Base-by-base conservation (phyloP, 2,888 invertebrate genomes). In the Pristionchus arcanus region DNA sequence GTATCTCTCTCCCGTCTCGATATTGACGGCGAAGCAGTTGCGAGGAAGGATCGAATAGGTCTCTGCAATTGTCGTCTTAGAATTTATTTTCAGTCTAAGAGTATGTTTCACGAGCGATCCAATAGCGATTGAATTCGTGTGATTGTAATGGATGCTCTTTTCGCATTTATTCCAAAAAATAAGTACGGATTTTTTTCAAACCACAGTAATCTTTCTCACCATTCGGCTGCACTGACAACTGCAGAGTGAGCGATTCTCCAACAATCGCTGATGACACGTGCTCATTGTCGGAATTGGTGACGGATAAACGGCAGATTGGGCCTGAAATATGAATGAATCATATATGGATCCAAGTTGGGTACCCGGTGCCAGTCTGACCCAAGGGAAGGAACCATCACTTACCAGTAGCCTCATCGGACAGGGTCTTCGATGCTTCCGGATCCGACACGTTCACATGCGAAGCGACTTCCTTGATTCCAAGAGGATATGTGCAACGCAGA, bases 401-500 rank as follows among this genome's bases (percentile, higher is more conserved):
- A 59, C 86, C 86, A 37, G 90, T 53, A 25, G 90, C 92, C 25
- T 90, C n/a, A 25, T 92, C 92, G 15, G 91, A 90, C 25, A 94
- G 91, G 9, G 94, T 94, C n/a, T 93, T 91, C 15, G 90, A 91
- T 0, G 93, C 91, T 0, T 93, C 91, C 16, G 94, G 91, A 71
- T 94, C 94, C 16, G 93, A 92, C 34, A 95, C 94, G 89, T 98
- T 98, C 49, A 93, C 92, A 42, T 92, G 91, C 0, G 93, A 93
- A 77, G 92, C 91, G 25, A 91, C 91, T 85, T 91, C 88, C 95
- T 97, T 97, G 95, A 98, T 98, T 91, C 98, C 98, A 0, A 98
- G 98, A 95, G 98, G 97, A 95, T 98, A 98, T 90, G 98, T 97
- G 95, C 98, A 98, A 95, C 97, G 97, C 92, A 98, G 98, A 96